These are phyloP conservation scores for Caenorhabditis sinica DNA, from an alignment of 2,888 invertebrate genomes.

Conservation along the genomic window DNA sequence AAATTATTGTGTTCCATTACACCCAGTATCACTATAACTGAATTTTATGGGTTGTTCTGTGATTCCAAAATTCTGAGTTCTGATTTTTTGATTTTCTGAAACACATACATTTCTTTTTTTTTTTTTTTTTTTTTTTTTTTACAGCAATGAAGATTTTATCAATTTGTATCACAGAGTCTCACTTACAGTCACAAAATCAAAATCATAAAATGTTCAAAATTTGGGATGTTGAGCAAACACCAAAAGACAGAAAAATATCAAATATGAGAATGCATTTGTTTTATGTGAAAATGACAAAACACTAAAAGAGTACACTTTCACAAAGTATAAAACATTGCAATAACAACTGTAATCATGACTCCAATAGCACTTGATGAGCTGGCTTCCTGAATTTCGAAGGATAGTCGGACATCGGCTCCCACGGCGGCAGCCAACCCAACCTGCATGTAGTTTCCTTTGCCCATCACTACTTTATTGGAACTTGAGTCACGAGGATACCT, in stretches of 20 bases:
- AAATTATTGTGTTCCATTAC: slow-evolving; percentile 20
- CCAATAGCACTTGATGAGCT: background rate
- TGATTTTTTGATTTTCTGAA: too few relatives aligned
- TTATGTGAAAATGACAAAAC: too few relatives aligned
- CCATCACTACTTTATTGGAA: slow-evolving; percentile 10
- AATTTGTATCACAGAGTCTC: too few relatives aligned
- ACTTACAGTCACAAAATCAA: too few relatives aligned
- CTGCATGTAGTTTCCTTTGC: slow-evolving; percentile 39
- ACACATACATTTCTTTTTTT: too few relatives aligned
- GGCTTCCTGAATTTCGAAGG: slow-evolving; percentile 1
- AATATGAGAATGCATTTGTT: too few relatives aligned
- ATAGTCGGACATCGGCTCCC: slow-evolving; percentile 23
- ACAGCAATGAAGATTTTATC: too few relatives aligned
- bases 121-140: too few relatives aligned
- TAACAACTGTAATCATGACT: background rate
- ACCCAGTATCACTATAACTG: background rate
- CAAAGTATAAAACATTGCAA: background rate
- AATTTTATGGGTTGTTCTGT: background rate
- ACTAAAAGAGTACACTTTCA: background rate
- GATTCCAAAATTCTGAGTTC: too few relatives aligned
- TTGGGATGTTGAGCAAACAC: too few relatives aligned
- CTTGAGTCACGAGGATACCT: slow-evolving; percentile 20
- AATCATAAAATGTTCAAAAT: too few relatives aligned
- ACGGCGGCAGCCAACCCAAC: slow-evolving; percentile 5
- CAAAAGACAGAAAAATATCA: too few relatives aligned